Evolutionary conservation across 2,888 invertebrate genomes (phyloP), one percentile per base, ranked within the genome.

Genomic region (Drosophila algonquin): DNA sequence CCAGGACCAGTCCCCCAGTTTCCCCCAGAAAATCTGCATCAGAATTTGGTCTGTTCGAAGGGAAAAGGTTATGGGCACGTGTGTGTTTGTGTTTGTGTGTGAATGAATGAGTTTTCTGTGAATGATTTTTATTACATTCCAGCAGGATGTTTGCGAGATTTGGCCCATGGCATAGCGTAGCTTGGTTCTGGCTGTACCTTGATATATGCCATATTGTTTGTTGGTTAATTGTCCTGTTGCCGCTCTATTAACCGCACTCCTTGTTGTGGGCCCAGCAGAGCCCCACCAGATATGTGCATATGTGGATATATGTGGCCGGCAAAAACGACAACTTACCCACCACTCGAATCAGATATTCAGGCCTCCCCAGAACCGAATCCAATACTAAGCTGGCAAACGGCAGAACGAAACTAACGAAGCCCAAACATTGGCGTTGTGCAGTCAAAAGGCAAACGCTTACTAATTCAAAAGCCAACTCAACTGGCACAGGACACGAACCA

Each of bases 401-500:
- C 53, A 67, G 65, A 55, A 64, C 61, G 60, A 63, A 88, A 78
- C 82, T 80, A 88, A 88, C 88, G 86, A 88, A 78, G 78, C 86
- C 83, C 80, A 78, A 82, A 86, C 88, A 82, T 77, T 70, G 87
- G 81, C 80, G 70, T 57, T 88, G 88, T 76, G 76, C 82, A 88
- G 88, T 88, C 86, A 83, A 86, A 88, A 80, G 88, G 86, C 86
- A 71, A 85, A 77, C 74, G 73, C 62, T 65, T 60, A 60, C 80
- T 77, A 81, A 85, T 85, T 82, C 82, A 75, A 81, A 85, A 79
- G 86, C 77, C 88, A 87, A 87, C 75, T 85, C 75, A 85, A 87
- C 86, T 77, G 80, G 80, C 79, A 78, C 67, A 71, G 30, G 35
- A 47, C 18, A 50, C 56, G 16, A 24, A 45, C 21, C 44, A 50